Base-by-base conservation (phyloP, 2,888 invertebrate genomes). In the Zootermopsis nevadensis region DNA sequence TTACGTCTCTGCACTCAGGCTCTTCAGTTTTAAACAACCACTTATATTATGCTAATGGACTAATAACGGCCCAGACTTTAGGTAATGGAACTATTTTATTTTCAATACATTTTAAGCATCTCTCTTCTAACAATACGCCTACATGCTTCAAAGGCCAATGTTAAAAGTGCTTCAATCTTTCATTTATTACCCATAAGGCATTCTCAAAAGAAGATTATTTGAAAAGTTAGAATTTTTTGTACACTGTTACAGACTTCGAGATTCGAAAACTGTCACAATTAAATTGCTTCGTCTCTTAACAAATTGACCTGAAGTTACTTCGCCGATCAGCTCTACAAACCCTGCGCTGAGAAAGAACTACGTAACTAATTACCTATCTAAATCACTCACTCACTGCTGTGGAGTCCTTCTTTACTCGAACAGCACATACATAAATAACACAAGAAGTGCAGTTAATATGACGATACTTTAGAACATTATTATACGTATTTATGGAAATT, bases 21-120 rank as follows among this genome's bases (percentile, higher is more conserved):
- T 55, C 1, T 55, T 22, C n/a, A 6, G 22, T 60, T 76, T 35
- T 38, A 27, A 48, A 76, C 38, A 76, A 76, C 76, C 76, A 76
- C 76, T 76, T 76, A 76, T 27, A 42, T 30, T 76, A 76, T 76
- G 76, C 76, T 76, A 76, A 76, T 76, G 42, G 76, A 76, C 76
- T 76, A 42, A 42, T 76, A 76, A 76, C 76, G 42, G 42, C n/a
- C n/a, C 60, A 60, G 60, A 27, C 60, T 60, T 42, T 6, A 74
- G 35, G 38, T 74, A 42, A 74, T 74, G 74, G 38, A 74, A 74
- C 38, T 33, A 74, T 38, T 74, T 38, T 33, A 74, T 38, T 74
- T 38, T 15, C 74, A 74, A 74, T 74, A 74, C 74, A 74, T 74
- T 74, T 74, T 74, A 74, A 74, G 33, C 33, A 38, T 19, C 74